A percentile compares a stretch with the other conserved stretches of the same genome.
These are phyloP conservation scores for Grammomys dolichurus DNA, from an alignment of 2,113 vertebrate species.

Conservation along the genomic window DNA sequence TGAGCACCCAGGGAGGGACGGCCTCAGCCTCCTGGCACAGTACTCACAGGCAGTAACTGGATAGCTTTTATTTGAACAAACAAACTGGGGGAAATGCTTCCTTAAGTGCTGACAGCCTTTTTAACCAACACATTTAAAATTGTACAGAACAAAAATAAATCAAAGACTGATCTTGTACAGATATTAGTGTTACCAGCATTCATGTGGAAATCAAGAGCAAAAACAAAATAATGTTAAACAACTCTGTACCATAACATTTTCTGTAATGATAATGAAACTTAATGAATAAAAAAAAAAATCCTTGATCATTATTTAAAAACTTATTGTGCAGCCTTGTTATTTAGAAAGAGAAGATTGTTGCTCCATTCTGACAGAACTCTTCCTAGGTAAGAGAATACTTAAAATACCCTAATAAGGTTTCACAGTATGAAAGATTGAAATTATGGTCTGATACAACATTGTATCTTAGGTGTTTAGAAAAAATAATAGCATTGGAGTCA, in stretches of 20 bases:
- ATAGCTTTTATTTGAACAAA: constrained; percentile 97
- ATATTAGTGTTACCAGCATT: constrained; percentile 99
- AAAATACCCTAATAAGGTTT: neutral
- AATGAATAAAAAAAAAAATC: constrained; percentile 96
- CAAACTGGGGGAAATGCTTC: constrained; percentile 92
- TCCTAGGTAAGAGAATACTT: constrained; percentile 31
- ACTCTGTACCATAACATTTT: constrained; percentile 99
- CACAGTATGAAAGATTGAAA: neutral
- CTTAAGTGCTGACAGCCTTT: constrained; percentile 99
- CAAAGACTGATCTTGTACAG: constrained; percentile 99
- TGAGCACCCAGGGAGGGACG: constrained; percentile 86
- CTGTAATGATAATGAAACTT: constrained; percentile 99
- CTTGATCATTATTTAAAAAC: constrained; percentile 99
- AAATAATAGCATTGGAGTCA: neutral
- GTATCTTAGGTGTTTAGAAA: neutral
- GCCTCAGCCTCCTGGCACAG: constrained; percentile 92
- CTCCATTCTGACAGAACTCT: constrained; percentile 20
- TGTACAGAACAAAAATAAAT: constrained; percentile 97
- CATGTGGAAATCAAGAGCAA: constrained; percentile 98
- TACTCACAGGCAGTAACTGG: constrained; percentile 93
- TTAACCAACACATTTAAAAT: constrained; percentile 99
- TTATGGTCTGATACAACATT: neutral
- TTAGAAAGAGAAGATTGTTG: constrained; percentile 67
- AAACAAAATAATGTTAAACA: constrained; percentile 98
- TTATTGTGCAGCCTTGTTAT: constrained; percentile 85